Evolutionary conservation across 92 coral and sea anemone species (phyloP).

Genomic region (Plumapathes pennacea): DNA sequence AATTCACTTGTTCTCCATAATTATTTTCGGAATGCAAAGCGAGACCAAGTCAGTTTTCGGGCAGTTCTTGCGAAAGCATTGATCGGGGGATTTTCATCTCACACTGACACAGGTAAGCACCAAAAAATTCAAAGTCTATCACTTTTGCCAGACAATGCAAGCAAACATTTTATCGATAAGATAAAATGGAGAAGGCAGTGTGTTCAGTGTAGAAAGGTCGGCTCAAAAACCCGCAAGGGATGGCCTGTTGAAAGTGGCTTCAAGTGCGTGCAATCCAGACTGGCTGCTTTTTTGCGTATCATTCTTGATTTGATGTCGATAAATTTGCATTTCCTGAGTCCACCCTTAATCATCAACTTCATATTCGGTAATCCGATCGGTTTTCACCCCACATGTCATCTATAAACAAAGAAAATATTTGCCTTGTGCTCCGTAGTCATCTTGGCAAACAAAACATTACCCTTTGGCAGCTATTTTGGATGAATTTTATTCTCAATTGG

Average conservation of each 20-base stretch:
- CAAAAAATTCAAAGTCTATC: not conserved
- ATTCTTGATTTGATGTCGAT: not conserved
- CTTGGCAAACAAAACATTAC: too few species aligned
- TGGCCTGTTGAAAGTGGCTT: constrained; percentile 24
- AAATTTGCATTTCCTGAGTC: not conserved
- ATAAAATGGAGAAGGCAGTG: constrained; percentile 12
- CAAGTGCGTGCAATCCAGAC: constrained; percentile 42
- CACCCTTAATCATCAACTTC: not conserved
- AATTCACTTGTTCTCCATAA: constrained; percentile 10
- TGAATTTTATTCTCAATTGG: not conserved
- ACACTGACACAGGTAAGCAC: not conserved
- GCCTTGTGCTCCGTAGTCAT: too few species aligned
- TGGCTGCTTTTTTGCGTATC: not conserved
- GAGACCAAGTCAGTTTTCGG: not conserved
- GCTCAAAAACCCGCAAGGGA: constrained; percentile 29
- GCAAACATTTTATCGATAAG: constrained; percentile 6
- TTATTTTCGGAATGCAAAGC: not conserved
- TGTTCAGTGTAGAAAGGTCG: constrained; percentile 8
- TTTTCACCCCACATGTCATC: not conserved
- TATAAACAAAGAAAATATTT: not conserved
- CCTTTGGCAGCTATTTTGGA: not conserved
- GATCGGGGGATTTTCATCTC: constrained; percentile 10
- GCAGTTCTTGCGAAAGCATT: constrained; percentile 10
- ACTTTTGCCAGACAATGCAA: constrained; percentile 7
- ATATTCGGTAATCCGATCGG: not conserved